Percentiles rank a stretch among this genome's conserved stretches.
Conservation (phyloP, 1,140 invertebrate genomes). For the Pemphigus obesinymphae region DNA sequence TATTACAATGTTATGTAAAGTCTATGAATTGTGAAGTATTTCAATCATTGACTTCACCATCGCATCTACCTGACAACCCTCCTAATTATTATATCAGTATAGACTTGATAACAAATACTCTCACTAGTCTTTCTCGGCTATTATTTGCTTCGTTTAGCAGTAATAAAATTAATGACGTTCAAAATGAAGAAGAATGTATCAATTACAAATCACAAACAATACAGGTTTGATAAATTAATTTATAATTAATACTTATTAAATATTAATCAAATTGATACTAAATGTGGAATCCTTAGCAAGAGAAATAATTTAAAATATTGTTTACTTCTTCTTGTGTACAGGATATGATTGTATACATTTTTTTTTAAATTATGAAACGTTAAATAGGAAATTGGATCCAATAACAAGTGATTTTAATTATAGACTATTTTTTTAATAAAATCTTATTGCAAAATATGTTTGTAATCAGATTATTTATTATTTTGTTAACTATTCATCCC, state of each 20-base stretch:
- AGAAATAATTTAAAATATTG: background rate
- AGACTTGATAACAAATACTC: conserved; percentile 20
- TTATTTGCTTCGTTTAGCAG: conserved; percentile 23
- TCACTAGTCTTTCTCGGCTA: conserved; percentile 16
- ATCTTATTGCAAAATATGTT: too few species aligned
- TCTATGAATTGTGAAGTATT: conserved; percentile 65
- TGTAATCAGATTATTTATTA: too few species aligned
- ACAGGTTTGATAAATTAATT: background rate
- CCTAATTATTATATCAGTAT: conserved; percentile 34
- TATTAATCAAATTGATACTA: too few species aligned
- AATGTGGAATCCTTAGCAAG: background rate
- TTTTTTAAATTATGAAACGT: too few species aligned
- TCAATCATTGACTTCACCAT: conserved; percentile 45
- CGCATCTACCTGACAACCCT: background rate
- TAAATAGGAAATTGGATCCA: too few species aligned
- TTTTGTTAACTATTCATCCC: too few species aligned
- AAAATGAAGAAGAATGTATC: conserved; percentile 6
- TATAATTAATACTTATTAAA: too few species aligned
- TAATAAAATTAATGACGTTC: background rate
- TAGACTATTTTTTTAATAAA: too few species aligned
- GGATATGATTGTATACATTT: too few species aligned
- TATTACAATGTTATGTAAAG: conserved; percentile 73
- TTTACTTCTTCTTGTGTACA: too few species aligned
- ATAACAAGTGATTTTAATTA: too few species aligned
- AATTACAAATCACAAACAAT: conserved; percentile 11